Conservation (phyloP, 2,888 invertebrate genomes). For the Nycteola revayana region DNA sequence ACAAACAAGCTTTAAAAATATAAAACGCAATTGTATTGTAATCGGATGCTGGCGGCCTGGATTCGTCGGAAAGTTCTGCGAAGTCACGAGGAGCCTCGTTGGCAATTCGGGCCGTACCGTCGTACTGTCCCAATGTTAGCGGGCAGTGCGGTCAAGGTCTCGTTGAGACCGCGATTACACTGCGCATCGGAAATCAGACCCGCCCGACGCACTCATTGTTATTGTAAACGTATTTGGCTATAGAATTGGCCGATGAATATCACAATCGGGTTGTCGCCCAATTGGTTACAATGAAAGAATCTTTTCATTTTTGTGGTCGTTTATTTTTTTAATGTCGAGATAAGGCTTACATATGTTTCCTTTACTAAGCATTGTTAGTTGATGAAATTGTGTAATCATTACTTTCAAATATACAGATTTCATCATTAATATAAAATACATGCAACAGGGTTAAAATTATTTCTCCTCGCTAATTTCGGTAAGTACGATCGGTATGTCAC, state of each 20-base stretch:
- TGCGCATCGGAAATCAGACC: constrained; percentile 58
- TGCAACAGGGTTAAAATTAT: too few species aligned
- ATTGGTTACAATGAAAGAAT: too few species aligned
- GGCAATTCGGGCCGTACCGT: constrained; percentile 37
- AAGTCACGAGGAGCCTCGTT: constrained; percentile 54
- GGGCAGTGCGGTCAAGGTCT: constrained; percentile 66
- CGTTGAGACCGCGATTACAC: constrained; percentile 49
- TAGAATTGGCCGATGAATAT: constrained; percentile 17
- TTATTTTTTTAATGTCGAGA: too few species aligned
- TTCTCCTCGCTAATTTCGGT: too few species aligned
- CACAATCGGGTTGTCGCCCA: neutral
- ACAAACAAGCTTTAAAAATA: constrained; percentile 11
- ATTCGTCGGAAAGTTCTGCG: constrained; percentile 46
- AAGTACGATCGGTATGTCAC: too few species aligned
- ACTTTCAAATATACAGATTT: too few species aligned
- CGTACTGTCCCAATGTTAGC: constrained; percentile 45
- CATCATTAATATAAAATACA: too few species aligned
- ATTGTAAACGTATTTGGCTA: constrained; percentile 41
- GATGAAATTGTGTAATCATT: too few species aligned
- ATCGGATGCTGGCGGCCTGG: constrained; percentile 45
- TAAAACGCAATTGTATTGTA: constrained; percentile 47
- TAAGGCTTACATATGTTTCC: too few species aligned
- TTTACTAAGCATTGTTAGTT: too few species aligned
- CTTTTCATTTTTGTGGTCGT: too few species aligned
- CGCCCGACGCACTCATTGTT: constrained; percentile 31